Evolutionary conservation across 2,797 vertebrate genomes (phyloP), one percentile per base, ranked within the genome.

Genomic region (Micrastur ruficollis): DNA sequence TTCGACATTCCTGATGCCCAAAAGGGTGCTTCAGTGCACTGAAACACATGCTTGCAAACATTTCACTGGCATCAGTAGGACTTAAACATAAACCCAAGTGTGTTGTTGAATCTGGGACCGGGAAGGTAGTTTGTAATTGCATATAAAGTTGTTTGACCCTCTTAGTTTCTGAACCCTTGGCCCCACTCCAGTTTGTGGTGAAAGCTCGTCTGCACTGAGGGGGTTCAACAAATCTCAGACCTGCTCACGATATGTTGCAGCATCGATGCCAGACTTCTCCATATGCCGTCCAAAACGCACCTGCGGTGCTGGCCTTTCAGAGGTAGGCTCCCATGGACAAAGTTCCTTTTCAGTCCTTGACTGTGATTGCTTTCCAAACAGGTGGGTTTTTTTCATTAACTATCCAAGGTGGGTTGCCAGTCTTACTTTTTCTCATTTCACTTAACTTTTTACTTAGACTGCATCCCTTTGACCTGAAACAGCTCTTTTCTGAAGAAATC

Each of bases 401-500:
- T 47, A 65, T 31, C 34, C n/a, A 42, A 68, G 46, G 14, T 19
- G 76, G 25, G 5, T 78, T 83, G 14, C 34, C 75, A 11, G 12
- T 92, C 66, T 90, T 66, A 47, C 14, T 61, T 94, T 79, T 76
- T 72, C 76, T 70, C 36, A 8, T 88, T 84, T 72, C 14, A 18
- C n/a, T 81, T 65, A 86, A 86, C 47, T 76, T 94, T 90, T 86
- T 83, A 47, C 65, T 59, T 72, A 32, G 19, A 38, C n/a, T 79
- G 17, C 29, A 68, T 86, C 68, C 26, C 29, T 88, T 22, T 94
- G 92, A 95, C 90, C 91, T 26, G 47, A 91, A 95, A 79, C 17
- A 78, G 63, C 80, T 81, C 55, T 81, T 80, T 83, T 68, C 59
- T 50, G 92, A 80, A 95, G 95, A 92, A 94, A 86, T 76, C 76